These are phyloP conservation scores for Odontophorus gujanensis DNA, from an alignment of 2,113 vertebrate species.

Conservation along the genomic window DNA sequence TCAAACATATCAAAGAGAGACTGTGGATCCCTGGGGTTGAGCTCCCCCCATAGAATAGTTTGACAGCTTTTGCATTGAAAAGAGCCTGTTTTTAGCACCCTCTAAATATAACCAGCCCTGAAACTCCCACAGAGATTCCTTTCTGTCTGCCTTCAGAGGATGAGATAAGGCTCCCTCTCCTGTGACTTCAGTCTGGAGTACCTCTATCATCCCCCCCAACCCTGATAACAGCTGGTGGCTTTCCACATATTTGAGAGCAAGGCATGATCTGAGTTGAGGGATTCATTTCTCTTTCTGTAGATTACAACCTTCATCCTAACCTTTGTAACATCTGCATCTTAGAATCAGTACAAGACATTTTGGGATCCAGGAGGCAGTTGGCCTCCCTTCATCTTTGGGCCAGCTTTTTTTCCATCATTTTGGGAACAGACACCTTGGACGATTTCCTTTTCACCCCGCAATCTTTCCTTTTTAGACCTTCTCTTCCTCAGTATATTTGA, in stretches of 20 bases:
- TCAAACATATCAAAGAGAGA: constrained; percentile 11
- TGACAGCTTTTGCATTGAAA: constrained; percentile 50
- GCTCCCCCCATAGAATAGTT: constrained; percentile 54
- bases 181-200: constrained; percentile 60
- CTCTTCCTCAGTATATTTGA: background rate
- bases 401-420: background rate
- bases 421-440: background rate
- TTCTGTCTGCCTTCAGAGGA: constrained; percentile 57
- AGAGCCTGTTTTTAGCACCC: constrained; percentile 39
- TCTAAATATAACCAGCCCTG: constrained; percentile 59
- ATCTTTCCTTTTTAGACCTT: background rate
- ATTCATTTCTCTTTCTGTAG: background rate
- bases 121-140: constrained; percentile 69
- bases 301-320: constrained; percentile 1
- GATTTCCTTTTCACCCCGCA: background rate
- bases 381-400: background rate
- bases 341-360: background rate
- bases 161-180: constrained; percentile 59
- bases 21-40: constrained; percentile 3
- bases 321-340: background rate
- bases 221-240: constrained; percentile 38
- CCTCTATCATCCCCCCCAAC: constrained; percentile 38
- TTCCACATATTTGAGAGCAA: constrained; percentile 44
- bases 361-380: background rate
- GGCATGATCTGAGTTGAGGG: background rate